Conservation (phyloP, 2,797 vertebrate species). For the Rousettus madagascariensis region DNA sequence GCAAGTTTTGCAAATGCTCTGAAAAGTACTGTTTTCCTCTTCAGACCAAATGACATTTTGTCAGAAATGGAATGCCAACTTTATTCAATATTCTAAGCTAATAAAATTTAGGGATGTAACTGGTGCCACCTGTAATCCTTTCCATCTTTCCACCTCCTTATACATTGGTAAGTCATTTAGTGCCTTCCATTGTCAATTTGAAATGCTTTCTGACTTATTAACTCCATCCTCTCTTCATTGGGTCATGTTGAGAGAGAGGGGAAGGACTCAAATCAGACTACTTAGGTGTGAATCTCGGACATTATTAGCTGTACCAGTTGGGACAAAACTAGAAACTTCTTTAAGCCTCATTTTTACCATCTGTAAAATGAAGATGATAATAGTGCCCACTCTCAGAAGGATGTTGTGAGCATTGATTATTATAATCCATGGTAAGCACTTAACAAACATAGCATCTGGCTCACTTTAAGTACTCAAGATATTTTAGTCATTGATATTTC, state of each 20-base stretch:
- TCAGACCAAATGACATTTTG: background rate
- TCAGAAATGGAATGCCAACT: background rate
- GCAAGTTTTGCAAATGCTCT: background rate
- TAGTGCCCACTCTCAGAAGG: background rate
- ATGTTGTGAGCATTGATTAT: background rate
- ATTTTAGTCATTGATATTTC: background rate
- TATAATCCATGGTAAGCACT: background rate
- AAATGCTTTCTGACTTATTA: background rate
- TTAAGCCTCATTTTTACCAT: background rate
- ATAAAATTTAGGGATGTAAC: background rate
- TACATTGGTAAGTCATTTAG: background rate
- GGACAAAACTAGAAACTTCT: background rate
- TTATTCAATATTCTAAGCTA: background rate
- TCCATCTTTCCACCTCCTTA: background rate
- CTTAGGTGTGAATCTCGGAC: background rate
- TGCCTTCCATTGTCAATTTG: background rate
- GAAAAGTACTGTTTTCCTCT: background rate
- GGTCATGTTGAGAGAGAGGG: background rate
- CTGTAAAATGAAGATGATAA: background rate
- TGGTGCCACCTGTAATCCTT: background rate
- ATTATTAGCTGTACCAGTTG: background rate
- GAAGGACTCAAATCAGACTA: background rate
- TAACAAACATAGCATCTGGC: background rate
- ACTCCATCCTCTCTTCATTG: background rate
- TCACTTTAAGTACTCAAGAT: background rate